A percentile compares a stretch with the other conserved stretches of the same genome.
These are phyloP conservation scores for Aphelinus certus DNA, from an alignment of 1,140 invertebrate genomes.

Conservation along the genomic window DNA sequence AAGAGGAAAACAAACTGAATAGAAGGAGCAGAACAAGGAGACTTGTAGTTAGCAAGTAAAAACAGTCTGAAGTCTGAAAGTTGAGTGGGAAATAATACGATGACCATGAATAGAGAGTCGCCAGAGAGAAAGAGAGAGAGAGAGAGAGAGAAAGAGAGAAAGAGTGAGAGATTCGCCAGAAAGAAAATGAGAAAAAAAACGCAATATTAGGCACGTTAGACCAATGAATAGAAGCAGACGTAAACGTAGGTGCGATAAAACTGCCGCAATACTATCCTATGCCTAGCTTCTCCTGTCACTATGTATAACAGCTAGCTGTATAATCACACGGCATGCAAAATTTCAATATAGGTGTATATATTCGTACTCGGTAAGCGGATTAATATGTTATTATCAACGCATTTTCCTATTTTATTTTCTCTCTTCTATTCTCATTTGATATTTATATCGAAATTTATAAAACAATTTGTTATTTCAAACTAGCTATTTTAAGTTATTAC, in stretches of 20 bases:
- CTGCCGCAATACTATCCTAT: slow-evolving; percentile 63
- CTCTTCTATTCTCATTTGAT: slow-evolving; percentile 7
- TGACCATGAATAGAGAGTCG: slow-evolving; percentile 8
- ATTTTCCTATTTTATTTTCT: slow-evolving; percentile 26
- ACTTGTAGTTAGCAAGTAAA: too few relatives aligned
- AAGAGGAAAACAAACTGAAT: too few relatives aligned
- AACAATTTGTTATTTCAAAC: slow-evolving; percentile 25
- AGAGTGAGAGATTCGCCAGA: not conserved
- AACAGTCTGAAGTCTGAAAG: too few relatives aligned
- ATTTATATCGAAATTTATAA: too few relatives aligned
- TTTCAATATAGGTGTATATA: slow-evolving; percentile 39
- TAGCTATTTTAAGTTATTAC: slow-evolving; percentile 25
- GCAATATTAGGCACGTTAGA: slow-evolving; percentile 34
- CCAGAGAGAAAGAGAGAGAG: not conserved
- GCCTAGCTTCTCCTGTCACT: slow-evolving; percentile 68
- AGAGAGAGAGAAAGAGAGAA: not conserved
- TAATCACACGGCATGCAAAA: slow-evolving; percentile 62
- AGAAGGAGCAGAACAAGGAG: too few relatives aligned
- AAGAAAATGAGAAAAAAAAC: not conserved
- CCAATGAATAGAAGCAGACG: slow-evolving; percentile 41
- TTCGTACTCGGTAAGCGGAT: slow-evolving; percentile 31
- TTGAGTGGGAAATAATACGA: not conserved
- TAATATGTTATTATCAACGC: slow-evolving; percentile 16
- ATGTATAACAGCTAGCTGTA: slow-evolving; percentile 66
- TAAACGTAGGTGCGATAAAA: slow-evolving; percentile 53